phyloP scores from a whole-genome alignment of 2,797 vertebrate genomes.

The Sternarchorhynchus goeldii region DNA sequence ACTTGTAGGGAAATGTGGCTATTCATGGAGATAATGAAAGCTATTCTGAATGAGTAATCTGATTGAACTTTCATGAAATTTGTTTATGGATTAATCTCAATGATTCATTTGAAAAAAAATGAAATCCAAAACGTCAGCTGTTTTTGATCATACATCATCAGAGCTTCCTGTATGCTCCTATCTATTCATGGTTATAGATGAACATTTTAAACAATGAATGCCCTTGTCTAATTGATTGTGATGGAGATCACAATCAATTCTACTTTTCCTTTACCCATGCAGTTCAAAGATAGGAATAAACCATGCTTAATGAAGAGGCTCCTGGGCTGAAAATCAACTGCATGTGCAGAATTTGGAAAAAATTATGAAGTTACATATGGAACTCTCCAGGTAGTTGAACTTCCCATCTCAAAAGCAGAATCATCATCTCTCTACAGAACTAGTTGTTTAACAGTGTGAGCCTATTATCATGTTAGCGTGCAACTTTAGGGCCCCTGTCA shows the following conservation, averaged over 20 bases:
- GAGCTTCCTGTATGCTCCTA: neutral
- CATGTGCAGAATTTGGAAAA: neutral
- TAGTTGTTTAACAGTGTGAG: neutral
- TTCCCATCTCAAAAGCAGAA: neutral
- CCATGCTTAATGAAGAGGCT: neutral
- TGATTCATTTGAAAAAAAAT: no score
- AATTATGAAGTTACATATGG: neutral
- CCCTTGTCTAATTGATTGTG: no score
- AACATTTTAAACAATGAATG: neutral
- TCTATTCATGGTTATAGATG: neutral
- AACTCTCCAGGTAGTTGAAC: neutral
- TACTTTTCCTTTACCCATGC: neutral
- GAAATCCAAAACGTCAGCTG: no score
- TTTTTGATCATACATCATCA: neutral
- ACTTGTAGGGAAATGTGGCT: neutral
- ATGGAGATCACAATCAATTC: neutral
- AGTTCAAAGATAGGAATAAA: neutral
- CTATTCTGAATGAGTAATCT: neutral
- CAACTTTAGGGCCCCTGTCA: neutral
- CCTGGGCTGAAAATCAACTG: constrained; percentile 13
- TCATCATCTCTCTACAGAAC: neutral
- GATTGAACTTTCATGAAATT: neutral
- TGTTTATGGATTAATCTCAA: no score
- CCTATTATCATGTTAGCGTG: neutral
- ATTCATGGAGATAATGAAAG: neutral